Percentiles rank a stretch among this genome's conserved stretches.
phyloP scores from a whole-genome alignment of 53 echinoderm and acorn worm genomes.

The Luidia sarsii region DNA sequence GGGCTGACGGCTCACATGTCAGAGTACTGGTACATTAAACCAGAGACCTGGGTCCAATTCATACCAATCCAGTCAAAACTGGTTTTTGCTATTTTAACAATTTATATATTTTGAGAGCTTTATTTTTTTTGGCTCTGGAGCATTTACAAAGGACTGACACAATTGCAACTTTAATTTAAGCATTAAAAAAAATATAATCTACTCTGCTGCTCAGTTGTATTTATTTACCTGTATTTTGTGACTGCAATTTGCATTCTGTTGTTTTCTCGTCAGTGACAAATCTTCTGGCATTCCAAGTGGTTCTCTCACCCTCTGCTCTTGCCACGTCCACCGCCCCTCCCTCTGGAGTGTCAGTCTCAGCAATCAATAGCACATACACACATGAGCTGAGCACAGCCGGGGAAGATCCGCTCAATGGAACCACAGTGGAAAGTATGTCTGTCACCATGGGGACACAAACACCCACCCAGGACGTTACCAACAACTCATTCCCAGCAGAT shows the following conservation, averaged over 20 bases:
- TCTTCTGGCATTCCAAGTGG: slow-evolving; percentile 12
- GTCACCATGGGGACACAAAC: background rate
- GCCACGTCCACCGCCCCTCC: slow-evolving; percentile 13
- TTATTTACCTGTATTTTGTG: background rate
- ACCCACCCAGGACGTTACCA: background rate
- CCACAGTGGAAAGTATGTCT: background rate
- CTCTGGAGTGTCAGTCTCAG: background rate
- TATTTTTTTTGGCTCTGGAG: background rate
- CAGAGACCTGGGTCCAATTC: no score
- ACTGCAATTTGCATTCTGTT: background rate
- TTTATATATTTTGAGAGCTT: background rate
- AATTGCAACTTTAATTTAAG: background rate
- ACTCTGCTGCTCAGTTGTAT: background rate
- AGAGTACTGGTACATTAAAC: no score
- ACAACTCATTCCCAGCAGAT: background rate
- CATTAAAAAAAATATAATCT: background rate
- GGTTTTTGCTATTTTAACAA: background rate
- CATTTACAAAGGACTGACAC: background rate
- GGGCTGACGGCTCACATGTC: no score
- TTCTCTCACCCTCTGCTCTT: slow-evolving; percentile 15
- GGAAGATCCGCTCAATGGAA: background rate
- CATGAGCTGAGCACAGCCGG: background rate
- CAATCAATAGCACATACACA: background rate
- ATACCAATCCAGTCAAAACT: background rate
- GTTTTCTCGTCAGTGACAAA: slow-evolving; percentile 8